Base-by-base conservation (phyloP, 2,888 invertebrate genomes). In the Endomychus coccineus region DNA sequence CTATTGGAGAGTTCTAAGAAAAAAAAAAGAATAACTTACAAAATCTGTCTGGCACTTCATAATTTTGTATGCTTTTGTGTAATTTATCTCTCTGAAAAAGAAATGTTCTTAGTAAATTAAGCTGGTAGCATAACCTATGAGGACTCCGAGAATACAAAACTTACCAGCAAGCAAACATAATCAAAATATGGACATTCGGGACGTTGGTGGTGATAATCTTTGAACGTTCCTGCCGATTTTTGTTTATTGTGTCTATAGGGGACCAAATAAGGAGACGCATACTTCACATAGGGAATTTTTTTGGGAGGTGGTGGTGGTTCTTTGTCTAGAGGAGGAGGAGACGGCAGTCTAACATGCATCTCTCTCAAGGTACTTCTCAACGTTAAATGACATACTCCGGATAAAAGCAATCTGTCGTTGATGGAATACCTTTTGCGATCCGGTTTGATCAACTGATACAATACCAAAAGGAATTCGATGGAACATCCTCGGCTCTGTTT, bases 341-440 rank as follows among this genome's bases (percentile, higher is more conserved):
- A 66, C 3, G 67, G 67, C 33, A 64, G 61, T 35, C 67, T 51
- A 12, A 66, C 46, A 39, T 67, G 66, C 27, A 66, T 40, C 43
- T 67, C 66, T 27, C 52, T 52, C 10, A 66, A 42, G 2, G 64
- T 64, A n/a, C 51, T 44, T 22, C 44, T 51, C 40, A 67, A 57
- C 4, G 58, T 55, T 19, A 66, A 46, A 49, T 66, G 66, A 4
- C 56, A 60, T 1, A 66, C 61, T 0, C 58, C 53, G 3, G 65
- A 66, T n/a, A 67, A 44, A 4, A 67, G 35, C 6, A 67, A 35
- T 29, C 62, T 47, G 40, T 67, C 66, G 38, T 65, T 65, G 13
- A 65, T 29, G 3, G 61, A 56, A 48, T 66, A 66, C 3, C 34
- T 25, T 1, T 38, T 52, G 49, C 62, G 45, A n/a, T 56, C 44